Base-by-base conservation (phyloP, 1,140 invertebrate species). In the Archivesica marissinica region DNA sequence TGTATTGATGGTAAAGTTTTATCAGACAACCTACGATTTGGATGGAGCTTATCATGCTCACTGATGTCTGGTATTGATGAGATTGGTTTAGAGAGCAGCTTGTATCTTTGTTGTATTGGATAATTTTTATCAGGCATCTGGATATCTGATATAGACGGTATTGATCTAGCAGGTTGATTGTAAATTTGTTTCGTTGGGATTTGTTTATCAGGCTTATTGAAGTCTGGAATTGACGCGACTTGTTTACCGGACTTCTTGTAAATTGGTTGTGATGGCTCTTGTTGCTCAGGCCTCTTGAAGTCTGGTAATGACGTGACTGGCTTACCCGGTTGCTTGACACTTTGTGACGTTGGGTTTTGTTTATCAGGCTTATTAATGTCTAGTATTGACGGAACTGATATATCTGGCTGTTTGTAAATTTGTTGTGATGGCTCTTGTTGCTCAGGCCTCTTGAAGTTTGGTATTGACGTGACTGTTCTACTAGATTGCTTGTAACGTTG, bases 151-250 rank as follows among this genome's bases (percentile, higher is more conserved):
- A n/a, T n/a, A n/a, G n/a, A n/a, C n/a, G n/a, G n/a, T n/a, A n/a
- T n/a, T n/a, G n/a, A n/a, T n/a, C n/a, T n/a, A n/a, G n/a, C n/a
- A n/a, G 61, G 61, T 66, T 4, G 11, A 23, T 39, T 66, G 25
- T 6, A 66, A 23, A n/a, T 23, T 9, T 33, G 61, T 39, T 66
- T 7, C 6, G 61, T 66, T 20, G 15, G 20, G 35, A 7, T 66
- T 35, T 66, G 61, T 66, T 66, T 66, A 35, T 66, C 61, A 20
- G 61, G 61, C 23, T 20, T 66, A 20, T 39, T 39, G 25, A 66
- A 66, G 61, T 66, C 25, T 6, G 61, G 61, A 2, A 11, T 66
- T 20, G 11, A 9, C 6, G 7, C 2, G 6, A 9, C 7, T 54
- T 54, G 6, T 7, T 6, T 11, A n/a, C 4, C 28, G 3, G 20